A percentile compares a stretch with the other conserved stretches of the same genome.
phyloP scores from a whole-genome alignment of 1,140 invertebrate genomes.

The Parasteatoda tepidariorum region DNA sequence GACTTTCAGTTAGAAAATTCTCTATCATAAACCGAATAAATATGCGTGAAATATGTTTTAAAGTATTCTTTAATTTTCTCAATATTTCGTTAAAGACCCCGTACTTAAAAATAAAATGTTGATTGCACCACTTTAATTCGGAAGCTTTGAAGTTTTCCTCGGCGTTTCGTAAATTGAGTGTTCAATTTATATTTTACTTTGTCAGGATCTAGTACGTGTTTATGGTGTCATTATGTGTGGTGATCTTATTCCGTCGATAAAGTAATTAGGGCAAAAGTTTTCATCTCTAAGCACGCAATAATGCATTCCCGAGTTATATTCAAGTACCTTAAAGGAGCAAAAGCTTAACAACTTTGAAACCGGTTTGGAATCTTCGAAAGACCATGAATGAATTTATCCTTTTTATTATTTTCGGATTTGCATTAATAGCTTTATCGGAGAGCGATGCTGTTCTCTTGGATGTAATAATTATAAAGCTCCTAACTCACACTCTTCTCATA shows the following conservation, averaged over 20 bases:
- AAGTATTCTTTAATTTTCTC: too few relatives aligned
- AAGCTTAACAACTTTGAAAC: constrained; percentile 14
- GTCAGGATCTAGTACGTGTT: constrained; percentile 4
- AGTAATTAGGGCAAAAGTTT: constrained; percentile 43
- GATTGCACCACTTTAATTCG: too few relatives aligned
- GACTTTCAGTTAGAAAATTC: too few relatives aligned
- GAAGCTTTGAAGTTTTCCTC: too few relatives aligned
- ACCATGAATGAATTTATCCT: not conserved
- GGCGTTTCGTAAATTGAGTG: too few relatives aligned
- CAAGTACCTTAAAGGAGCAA: not conserved
- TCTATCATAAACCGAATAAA: too few relatives aligned
- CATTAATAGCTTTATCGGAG: constrained; percentile 34
- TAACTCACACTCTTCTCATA: too few relatives aligned
- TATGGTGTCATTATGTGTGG: constrained; percentile 42
- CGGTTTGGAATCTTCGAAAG: not conserved
- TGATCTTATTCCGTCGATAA: constrained; percentile 20
- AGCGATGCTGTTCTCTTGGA: too few relatives aligned
- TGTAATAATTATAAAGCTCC: too few relatives aligned
- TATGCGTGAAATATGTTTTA: too few relatives aligned
- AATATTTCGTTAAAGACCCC: too few relatives aligned
- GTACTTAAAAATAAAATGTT: too few relatives aligned
- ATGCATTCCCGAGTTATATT: not conserved
- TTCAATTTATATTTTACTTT: constrained; percentile 40
- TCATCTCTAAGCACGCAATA: not conserved
- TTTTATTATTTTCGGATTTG: constrained; percentile 30